Evolutionary conservation across 2,888 invertebrate genomes (phyloP).

Genomic region (Eumacrocentrus americanus): DNA sequence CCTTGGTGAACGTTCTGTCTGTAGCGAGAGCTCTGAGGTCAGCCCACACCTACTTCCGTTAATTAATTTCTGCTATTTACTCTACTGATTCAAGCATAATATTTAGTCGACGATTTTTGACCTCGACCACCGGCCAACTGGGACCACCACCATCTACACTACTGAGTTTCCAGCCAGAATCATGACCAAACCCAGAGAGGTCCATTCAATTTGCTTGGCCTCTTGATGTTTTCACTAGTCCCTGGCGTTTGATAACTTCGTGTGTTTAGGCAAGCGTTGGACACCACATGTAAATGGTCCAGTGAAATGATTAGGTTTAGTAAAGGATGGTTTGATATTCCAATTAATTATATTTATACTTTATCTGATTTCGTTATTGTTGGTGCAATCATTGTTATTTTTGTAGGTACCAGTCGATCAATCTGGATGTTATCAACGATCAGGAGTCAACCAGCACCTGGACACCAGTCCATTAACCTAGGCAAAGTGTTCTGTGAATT

Average conservation of each 20-base stretch:
- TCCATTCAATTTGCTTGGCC: constrained; percentile 25
- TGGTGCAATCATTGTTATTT: too few relatives aligned
- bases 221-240: constrained; percentile 24
- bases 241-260: too few relatives aligned
- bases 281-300: too few relatives aligned
- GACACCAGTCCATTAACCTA: neutral
- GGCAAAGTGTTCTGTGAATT: neutral
- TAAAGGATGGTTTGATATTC: too few relatives aligned
- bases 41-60: constrained; percentile 33
- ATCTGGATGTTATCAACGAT: too few relatives aligned
- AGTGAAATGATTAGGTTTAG: too few relatives aligned
- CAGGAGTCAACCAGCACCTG: neutral
- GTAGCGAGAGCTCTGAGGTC: constrained; percentile 1
- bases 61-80: constrained; percentile 50
- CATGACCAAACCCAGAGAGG: constrained; percentile 12
- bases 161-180: constrained; percentile 33
- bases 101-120: constrained; percentile 45
- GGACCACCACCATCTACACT: constrained; percentile 9
- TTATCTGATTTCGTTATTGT: too few relatives aligned
- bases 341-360: too few relatives aligned
- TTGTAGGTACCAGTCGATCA: too few relatives aligned
- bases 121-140: constrained; percentile 20
- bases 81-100: constrained; percentile 48
- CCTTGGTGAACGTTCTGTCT: neutral
- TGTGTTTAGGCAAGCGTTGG: too few relatives aligned